Conservation (phyloP, 2,113 vertebrate species). For the Rhombomys opimus region DNA sequence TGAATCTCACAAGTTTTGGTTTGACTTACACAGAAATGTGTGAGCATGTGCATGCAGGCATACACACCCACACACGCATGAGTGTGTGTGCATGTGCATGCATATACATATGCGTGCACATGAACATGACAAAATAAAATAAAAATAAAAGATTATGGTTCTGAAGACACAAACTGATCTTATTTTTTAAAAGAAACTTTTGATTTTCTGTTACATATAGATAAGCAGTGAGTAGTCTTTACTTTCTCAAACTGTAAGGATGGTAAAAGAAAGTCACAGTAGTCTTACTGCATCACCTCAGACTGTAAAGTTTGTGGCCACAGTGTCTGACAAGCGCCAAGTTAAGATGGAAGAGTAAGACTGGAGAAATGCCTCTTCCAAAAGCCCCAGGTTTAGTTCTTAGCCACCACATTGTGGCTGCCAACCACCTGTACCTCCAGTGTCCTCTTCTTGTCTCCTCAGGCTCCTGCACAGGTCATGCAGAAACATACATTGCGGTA, state of each 20-base stretch:
- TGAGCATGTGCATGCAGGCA: too few relatives aligned
- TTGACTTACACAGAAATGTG: too few relatives aligned
- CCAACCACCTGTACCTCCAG: not conserved
- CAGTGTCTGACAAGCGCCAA: not conserved
- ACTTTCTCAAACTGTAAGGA: not conserved
- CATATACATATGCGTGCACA: not conserved
- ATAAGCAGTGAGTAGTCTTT: not conserved
- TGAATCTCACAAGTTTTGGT: not conserved
- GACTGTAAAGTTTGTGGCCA: not conserved
- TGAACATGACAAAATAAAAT: not conserved
- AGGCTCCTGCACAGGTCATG: not conserved
- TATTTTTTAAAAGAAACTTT: constrained; percentile 21
- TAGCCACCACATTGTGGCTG: not conserved
- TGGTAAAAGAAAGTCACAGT: not conserved
- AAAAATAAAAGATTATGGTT: not conserved
- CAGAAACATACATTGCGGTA: not conserved
- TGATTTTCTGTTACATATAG: not conserved
- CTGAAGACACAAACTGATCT: not conserved
- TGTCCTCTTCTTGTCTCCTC: not conserved
- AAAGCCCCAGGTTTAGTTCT: not conserved
- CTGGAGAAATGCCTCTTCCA: not conserved
- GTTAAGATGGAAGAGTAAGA: not conserved
- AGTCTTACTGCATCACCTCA: not conserved
- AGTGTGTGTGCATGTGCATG: too few relatives aligned
- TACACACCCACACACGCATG: too few relatives aligned